phyloP scores from a whole-genome alignment of 2,888 invertebrate genomes.

The Euphydryas editha region DNA sequence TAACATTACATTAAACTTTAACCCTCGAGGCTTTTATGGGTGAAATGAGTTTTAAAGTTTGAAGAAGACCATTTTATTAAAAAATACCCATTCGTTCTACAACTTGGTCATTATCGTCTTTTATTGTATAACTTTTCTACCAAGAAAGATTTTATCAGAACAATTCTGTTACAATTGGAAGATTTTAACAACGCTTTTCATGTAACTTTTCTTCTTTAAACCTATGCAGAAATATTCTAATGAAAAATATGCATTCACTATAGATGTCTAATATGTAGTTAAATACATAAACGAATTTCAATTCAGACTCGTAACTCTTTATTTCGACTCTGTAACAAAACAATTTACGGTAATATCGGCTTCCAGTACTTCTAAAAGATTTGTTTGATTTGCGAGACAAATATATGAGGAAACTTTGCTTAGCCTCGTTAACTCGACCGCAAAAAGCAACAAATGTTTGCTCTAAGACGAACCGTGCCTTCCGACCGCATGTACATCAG shows the following conservation, averaged over 20 bases:
- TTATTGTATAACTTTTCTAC: slow-evolving; percentile 1
- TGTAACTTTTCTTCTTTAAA: too few relatives aligned
- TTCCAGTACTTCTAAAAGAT: slow-evolving; percentile 41
- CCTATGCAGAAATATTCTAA: too few relatives aligned
- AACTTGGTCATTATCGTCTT: background rate
- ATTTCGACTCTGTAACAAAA: slow-evolving; percentile 27
- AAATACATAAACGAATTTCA: background rate
- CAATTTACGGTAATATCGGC: slow-evolving; percentile 36
- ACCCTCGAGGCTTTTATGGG: background rate
- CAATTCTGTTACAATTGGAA: too few relatives aligned
- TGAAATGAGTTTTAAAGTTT: background rate
- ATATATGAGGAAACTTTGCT: slow-evolving; percentile 51
- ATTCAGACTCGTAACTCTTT: background rate
- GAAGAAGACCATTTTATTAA: background rate
- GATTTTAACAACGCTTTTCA: too few relatives aligned
- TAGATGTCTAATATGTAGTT: background rate
- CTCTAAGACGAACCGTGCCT: slow-evolving; percentile 36
- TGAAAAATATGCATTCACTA: too few relatives aligned
- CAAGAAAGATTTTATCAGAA: background rate
- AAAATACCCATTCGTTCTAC: background rate
- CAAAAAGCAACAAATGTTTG: slow-evolving; percentile 43
- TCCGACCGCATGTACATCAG: slow-evolving; percentile 30
- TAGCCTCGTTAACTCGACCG: slow-evolving; percentile 49
- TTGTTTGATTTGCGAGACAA: slow-evolving; percentile 49
- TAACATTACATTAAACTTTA: too few relatives aligned